phyloP scores from a whole-genome alignment of 2,797 vertebrate genomes.

The Eospalax fontanierii region DNA sequence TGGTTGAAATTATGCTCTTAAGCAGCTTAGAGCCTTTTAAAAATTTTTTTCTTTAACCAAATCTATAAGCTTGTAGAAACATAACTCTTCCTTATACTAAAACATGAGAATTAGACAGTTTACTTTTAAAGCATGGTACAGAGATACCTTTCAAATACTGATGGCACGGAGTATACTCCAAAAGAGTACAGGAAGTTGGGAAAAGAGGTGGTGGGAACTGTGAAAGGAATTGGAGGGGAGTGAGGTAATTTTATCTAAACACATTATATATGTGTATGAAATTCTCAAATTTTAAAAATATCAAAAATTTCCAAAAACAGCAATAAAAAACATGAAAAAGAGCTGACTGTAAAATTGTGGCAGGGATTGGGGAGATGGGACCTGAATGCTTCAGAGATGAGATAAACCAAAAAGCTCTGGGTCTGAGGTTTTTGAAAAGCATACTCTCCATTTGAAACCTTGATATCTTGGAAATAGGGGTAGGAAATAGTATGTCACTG shows the following conservation, averaged over 20 bases:
- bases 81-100: not conserved
- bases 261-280: too few relatives aligned
- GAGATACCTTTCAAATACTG: not conserved
- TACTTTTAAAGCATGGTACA: slow-evolving; percentile 18
- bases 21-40: not conserved
- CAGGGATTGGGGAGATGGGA: not conserved
- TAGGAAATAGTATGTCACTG: too few relatives aligned
- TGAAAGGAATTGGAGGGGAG: too few relatives aligned
- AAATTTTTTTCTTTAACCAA: not conserved
- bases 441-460: not conserved
- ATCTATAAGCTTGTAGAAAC: slow-evolving; percentile 6
- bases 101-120: slow-evolving; percentile 27
- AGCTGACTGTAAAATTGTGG: not conserved
- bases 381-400: not conserved
- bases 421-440: slow-evolving; percentile 29
- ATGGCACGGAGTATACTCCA: too few relatives aligned
- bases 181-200: too few relatives aligned
- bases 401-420: not conserved
- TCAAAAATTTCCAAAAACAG: slow-evolving; percentile 3
- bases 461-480: not conserved
- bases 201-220: too few relatives aligned
- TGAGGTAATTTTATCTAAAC: too few relatives aligned
- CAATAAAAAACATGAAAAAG: not conserved
- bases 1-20: slow-evolving; percentile 6
- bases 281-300: too few relatives aligned